Evolutionary conservation across 2,797 vertebrate species (phyloP).

Genomic region (Smutsia temminckii): DNA sequence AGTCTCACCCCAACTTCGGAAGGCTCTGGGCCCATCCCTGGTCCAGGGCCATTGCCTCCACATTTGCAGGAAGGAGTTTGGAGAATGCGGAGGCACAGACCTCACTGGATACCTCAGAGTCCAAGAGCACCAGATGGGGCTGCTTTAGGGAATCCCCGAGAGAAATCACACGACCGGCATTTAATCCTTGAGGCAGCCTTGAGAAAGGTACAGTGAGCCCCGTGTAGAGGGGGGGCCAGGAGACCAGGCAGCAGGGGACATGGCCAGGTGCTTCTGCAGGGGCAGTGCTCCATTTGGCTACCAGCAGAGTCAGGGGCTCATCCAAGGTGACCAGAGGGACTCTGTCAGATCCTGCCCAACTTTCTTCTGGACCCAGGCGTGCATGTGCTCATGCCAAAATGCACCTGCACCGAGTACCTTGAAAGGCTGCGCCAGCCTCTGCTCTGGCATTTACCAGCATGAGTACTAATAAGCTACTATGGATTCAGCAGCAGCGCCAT

Average conservation of each 20-base stretch:
- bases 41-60: not conserved
- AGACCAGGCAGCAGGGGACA: not conserved
- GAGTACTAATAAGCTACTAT: not conserved
- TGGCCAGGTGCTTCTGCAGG: not conserved
- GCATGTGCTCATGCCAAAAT: rapidly evolving
- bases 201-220: not conserved
- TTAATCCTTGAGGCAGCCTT: rapidly evolving
- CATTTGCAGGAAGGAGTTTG: not conserved
- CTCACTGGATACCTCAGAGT: not conserved
- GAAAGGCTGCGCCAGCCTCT: not conserved
- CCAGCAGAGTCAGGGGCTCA: not conserved
- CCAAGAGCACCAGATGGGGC: not conserved
- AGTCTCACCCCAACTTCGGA: not conserved
- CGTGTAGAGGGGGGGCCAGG: not conserved
- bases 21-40: not conserved
- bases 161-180: rapidly evolving
- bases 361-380: not conserved
- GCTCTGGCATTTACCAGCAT: not conserved
- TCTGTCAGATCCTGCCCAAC: not conserved
- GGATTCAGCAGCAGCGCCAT: not conserved
- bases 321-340: not conserved
- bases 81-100: not conserved
- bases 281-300: not conserved
- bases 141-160: not conserved
- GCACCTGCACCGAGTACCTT: not conserved